Percentiles rank a stretch among this genome's conserved stretches.
Conservation (phyloP, 2,797 vertebrate species). For the Iguana delicatissima region DNA sequence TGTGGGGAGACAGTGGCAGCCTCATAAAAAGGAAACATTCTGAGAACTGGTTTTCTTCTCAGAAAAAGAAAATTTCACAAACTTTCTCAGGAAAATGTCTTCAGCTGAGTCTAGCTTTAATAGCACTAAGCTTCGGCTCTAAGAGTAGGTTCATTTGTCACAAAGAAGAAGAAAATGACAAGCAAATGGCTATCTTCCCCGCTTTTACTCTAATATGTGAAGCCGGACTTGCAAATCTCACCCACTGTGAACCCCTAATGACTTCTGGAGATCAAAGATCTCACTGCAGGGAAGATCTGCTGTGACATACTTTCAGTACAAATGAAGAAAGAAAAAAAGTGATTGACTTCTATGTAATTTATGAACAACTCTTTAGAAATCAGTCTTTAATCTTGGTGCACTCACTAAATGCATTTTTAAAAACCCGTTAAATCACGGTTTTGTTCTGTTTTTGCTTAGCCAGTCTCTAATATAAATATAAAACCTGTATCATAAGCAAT, state of each 20-base stretch:
- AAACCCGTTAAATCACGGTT: neutral
- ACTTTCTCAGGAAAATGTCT: neutral
- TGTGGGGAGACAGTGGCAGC: neutral
- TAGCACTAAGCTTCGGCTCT: neutral
- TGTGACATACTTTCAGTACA: neutral
- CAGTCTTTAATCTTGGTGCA: neutral
- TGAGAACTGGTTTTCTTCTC: neutral
- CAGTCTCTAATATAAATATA: neutral
- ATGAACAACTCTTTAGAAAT: neutral
- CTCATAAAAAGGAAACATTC: neutral
- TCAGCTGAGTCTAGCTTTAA: neutral
- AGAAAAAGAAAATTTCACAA: neutral
- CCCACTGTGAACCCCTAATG: neutral
- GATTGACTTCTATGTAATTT: neutral
- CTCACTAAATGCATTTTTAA: neutral
- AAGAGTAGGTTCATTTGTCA: neutral
- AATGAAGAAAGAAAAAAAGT: slow-evolving; percentile 4
- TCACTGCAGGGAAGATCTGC: neutral
- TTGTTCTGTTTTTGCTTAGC: neutral
- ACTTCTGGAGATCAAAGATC: neutral
- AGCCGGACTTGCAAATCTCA: neutral
- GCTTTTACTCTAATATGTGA: neutral
- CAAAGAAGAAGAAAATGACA: neutral
- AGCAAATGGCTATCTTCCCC: neutral
- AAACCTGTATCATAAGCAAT: neutral